These are phyloP conservation scores for Cryptosula pallasiana DNA, from an alignment of 2,888 invertebrate species.

Conservation along the genomic window DNA sequence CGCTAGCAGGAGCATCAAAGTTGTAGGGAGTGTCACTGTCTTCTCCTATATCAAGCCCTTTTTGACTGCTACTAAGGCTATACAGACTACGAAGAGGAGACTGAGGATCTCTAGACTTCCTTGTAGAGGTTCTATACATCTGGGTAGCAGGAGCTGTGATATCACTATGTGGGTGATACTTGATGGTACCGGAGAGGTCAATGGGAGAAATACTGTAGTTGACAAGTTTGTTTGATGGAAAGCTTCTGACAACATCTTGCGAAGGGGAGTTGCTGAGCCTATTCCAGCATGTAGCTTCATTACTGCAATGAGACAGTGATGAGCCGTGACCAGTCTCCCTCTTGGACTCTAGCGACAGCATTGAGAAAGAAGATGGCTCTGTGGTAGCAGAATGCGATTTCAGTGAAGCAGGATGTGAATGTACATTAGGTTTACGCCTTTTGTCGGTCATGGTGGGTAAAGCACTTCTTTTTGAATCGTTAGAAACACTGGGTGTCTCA, in stretches of 20 bases:
- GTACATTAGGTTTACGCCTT: too few relatives aligned
- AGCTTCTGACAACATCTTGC: background rate
- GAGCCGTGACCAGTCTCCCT: too few relatives aligned
- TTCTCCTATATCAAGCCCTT: background rate
- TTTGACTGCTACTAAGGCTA: background rate
- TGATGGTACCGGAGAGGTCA: background rate
- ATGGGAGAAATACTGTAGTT: slow-evolving; percentile 1
- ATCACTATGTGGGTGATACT: background rate
- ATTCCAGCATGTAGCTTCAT: background rate
- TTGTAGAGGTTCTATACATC: background rate
- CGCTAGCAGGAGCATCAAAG: background rate
- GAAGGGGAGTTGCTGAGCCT: background rate
- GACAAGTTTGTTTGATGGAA: background rate
- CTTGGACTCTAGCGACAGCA: too few relatives aligned
- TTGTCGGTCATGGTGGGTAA: too few relatives aligned
- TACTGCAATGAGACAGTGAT: background rate
- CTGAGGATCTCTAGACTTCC: background rate
- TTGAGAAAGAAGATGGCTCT: too few relatives aligned
- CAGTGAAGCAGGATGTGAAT: too few relatives aligned
- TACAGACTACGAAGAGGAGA: background rate
- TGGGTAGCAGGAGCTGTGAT: background rate
- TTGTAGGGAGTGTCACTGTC: background rate
- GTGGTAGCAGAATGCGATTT: too few relatives aligned
- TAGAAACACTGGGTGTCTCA: too few relatives aligned
- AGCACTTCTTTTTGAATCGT: too few relatives aligned